Evolutionary conservation across 2,888 invertebrate genomes (phyloP), one percentile per base, ranked within the genome.

Genomic region (Fragum whitleyi): DNA sequence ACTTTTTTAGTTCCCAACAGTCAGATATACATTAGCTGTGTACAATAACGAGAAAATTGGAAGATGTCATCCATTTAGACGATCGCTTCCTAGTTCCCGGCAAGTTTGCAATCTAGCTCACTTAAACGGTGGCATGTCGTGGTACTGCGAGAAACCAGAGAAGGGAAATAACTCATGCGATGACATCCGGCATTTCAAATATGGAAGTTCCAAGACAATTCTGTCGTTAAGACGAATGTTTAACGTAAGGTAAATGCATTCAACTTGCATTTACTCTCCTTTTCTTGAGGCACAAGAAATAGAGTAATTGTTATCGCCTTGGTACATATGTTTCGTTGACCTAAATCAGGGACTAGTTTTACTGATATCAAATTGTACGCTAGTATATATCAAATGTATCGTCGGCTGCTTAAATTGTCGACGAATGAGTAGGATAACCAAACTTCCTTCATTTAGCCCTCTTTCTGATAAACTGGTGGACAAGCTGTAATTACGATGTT

Each of bases 81-180:
- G n/a, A 32, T 32, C 6, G 61, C 61, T 61, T 5, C 6, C 3
- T n/a, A 14, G n/a, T 19, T 61, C 61, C n/a, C 61, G 61, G 3
- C 16, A 3, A 5, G 19, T 61, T 14, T 61, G 61, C 29, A 61
- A 61, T 26, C n/a, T 61, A 6, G 29, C 61, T n/a, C 5, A 28
- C 3, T 32, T 11, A 32, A 61, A 61, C 29, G 61, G 61, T 11
- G 61, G 61, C 11, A 61, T 61, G 61, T 61, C 61, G 5, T 61
- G 61, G 61, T 61, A 61, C 32, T 61, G 61, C 61, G 61, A 61
- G 61, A 21, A 19, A 21, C 61, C 61, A n/a, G 19, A 5, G 7
- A 9, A 21, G 3, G 29, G 61, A n/a, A 19, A n/a, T 23, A 11
- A 32, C 19, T 29, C 28, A 2, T 61, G 61, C 19, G n/a, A 6